phyloP scores from a whole-genome alignment of 1,140 invertebrate species.

The Magallana ariakensis region DNA sequence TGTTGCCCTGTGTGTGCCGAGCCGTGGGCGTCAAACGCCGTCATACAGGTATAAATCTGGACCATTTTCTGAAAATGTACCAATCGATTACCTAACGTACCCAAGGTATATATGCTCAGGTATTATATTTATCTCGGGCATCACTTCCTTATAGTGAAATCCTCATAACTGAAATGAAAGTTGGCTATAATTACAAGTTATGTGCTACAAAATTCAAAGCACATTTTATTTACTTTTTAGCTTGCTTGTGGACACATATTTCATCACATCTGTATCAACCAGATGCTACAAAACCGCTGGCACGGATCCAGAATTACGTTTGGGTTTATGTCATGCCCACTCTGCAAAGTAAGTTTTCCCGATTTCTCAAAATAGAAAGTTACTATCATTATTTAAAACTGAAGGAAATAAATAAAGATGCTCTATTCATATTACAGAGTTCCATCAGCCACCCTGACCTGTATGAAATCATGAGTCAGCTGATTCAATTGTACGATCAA shows the following conservation, averaged over 20 bases:
- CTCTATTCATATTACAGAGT: slow-evolving; percentile 79
- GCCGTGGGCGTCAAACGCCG: background rate
- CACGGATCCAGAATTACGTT: slow-evolving; percentile 97
- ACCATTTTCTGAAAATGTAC: background rate
- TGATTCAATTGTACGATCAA: slow-evolving; percentile 91
- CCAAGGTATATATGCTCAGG: background rate
- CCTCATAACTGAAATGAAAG: background rate
- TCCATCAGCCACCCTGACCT: slow-evolving; percentile 91
- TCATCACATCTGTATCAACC: slow-evolving; percentile 94
- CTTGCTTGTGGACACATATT: slow-evolving; percentile 97
- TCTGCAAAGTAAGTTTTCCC: slow-evolving; percentile 89
- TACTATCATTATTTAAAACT: too few species aligned
- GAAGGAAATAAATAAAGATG: too few species aligned
- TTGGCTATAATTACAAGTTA: background rate
- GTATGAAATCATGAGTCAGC: slow-evolving; percentile 87
- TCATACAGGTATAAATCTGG: background rate
- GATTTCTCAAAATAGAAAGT: too few species aligned
- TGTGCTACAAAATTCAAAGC: background rate
- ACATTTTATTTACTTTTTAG: slow-evolving; percentile 80
- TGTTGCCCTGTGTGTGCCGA: background rate
- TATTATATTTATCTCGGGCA: background rate
- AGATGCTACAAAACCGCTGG: slow-evolving; percentile 93
- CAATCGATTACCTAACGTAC: background rate
- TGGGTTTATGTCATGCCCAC: slow-evolving; percentile 95
- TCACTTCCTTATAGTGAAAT: background rate